Conservation (phyloP, 2,888 invertebrate genomes). For the Dolichopus griseipennis region DNA sequence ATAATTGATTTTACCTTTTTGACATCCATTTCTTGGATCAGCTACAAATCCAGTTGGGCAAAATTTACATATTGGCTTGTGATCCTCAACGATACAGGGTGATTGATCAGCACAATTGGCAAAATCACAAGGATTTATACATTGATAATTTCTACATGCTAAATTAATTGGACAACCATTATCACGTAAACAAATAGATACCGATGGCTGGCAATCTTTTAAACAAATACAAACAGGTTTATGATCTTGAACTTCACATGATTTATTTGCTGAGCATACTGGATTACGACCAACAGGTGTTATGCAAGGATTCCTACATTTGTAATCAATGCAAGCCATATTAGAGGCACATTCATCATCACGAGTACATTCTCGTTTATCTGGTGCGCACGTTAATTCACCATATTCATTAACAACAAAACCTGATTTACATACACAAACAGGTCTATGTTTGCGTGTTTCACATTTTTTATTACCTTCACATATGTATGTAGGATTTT, state of each 20-base stretch:
- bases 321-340: constrained; percentile 71
- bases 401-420: constrained; percentile 81
- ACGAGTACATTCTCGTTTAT: constrained; percentile 67
- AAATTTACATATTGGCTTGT: constrained; percentile 91
- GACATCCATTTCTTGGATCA: constrained; percentile 87
- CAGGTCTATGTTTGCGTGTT: constrained; percentile 73
- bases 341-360: constrained; percentile 80
- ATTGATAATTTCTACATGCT: constrained; percentile 81
- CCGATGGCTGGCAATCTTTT: constrained; percentile 75
- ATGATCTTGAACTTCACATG: constrained; percentile 81
- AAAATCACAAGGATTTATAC: constrained; percentile 81
- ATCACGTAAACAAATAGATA: constrained; percentile 82
- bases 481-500: constrained; percentile 59
- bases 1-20: constrained; percentile 68
- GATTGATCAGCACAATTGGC: constrained; percentile 75
- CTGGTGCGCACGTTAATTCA: constrained; percentile 78
- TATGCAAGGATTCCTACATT: constrained; percentile 81
- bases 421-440: constrained; percentile 82
- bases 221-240: constrained; percentile 78
- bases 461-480: constrained; percentile 78
- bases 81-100: constrained; percentile 89
- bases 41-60: constrained; percentile 89
- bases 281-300: constrained; percentile 49
- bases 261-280: constrained; percentile 71
- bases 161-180: constrained; percentile 76